These are phyloP conservation scores for Hormaphis cornu DNA, from an alignment of 1,140 invertebrate genomes.

Conservation along the genomic window DNA sequence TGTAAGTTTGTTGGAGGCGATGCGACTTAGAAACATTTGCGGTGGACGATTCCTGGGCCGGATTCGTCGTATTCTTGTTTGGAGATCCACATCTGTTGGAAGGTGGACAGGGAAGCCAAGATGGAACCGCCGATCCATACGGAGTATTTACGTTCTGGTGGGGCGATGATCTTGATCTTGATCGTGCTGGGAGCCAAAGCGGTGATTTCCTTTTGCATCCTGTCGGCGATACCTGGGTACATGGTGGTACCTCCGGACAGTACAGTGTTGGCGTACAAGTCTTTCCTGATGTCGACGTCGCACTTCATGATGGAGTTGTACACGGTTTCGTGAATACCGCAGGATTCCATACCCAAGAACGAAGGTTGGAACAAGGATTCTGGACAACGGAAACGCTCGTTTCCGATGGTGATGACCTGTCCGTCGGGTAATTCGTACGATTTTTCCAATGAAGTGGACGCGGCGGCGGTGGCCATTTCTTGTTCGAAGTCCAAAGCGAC, in stretches of 20 bases:
- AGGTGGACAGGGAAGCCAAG: no score
- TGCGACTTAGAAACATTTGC: slow-evolving; percentile 80
- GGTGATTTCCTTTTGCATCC: slow-evolving; percentile 76
- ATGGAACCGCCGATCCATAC: no score
- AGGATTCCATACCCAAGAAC: slow-evolving; percentile 71
- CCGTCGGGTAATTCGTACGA: slow-evolving; percentile 68
- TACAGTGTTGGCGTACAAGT: slow-evolving; percentile 61
- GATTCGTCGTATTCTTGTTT: slow-evolving; percentile 90
- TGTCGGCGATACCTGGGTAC: slow-evolving; percentile 70
- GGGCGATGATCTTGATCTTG: slow-evolving; percentile 92
- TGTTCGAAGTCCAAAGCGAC: slow-evolving; percentile 70
- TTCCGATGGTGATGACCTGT: slow-evolving; percentile 75
- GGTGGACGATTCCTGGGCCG: slow-evolving; percentile 82
- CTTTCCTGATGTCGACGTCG: slow-evolving; percentile 74
- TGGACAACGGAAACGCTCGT: slow-evolving; percentile 78
- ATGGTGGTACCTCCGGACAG: slow-evolving; percentile 64
- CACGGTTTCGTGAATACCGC: slow-evolving; percentile 71
- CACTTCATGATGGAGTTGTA: slow-evolving; percentile 87
- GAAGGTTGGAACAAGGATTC: slow-evolving; percentile 75
- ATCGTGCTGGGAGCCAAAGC: slow-evolving; percentile 65
- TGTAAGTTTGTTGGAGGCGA: background rate
- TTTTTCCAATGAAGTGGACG: slow-evolving; percentile 67
- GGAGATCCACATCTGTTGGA: slow-evolving; percentile 82
- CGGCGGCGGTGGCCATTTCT: slow-evolving; percentile 76
- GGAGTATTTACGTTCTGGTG: slow-evolving; percentile 84